A percentile compares a stretch with the other conserved stretches of the same genome.
These are phyloP conservation scores for Popillia japonica DNA, from an alignment of 1,140 invertebrate genomes.

Conservation along the genomic window DNA sequence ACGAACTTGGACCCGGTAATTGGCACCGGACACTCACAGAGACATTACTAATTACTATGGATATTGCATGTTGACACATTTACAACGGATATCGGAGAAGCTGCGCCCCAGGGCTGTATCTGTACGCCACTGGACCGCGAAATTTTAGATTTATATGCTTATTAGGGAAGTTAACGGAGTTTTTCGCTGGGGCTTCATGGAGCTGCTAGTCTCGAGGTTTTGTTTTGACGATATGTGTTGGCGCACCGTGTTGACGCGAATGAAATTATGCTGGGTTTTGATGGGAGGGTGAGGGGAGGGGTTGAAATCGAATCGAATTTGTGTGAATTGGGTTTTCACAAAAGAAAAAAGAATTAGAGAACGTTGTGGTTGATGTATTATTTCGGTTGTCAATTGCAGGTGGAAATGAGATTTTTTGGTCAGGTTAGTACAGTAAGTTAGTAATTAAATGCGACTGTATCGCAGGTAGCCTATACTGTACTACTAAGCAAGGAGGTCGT, in stretches of 20 bases:
- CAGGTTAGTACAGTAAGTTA: no score
- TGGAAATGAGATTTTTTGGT: background rate
- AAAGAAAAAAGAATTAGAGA: no score
- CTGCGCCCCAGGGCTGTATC: background rate
- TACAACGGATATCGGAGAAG: background rate
- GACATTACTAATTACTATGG: constrained; percentile 52
- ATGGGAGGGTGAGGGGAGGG: no score
- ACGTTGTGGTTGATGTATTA: no score
- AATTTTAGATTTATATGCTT: constrained; percentile 39
- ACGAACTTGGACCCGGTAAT: constrained; percentile 47
- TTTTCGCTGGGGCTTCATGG: background rate
- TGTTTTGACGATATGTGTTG: background rate
- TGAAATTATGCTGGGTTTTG: no score
- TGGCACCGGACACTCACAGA: constrained; percentile 50
- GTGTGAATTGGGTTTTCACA: no score
- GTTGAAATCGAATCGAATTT: no score
- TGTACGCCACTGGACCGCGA: constrained; percentile 16
- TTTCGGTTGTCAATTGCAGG: no score
- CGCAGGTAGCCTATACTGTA: no score
- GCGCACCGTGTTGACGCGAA: no score
- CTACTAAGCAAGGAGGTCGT: no score
- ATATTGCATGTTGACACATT: constrained; percentile 53
- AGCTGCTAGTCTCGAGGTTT: background rate
- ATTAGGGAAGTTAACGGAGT: constrained; percentile 10
- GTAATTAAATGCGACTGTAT: no score